Evolutionary conservation across 1,140 invertebrate genomes (phyloP), one percentile per base, ranked within the genome.

Genomic region (Drosophila sturtevanti): DNA sequence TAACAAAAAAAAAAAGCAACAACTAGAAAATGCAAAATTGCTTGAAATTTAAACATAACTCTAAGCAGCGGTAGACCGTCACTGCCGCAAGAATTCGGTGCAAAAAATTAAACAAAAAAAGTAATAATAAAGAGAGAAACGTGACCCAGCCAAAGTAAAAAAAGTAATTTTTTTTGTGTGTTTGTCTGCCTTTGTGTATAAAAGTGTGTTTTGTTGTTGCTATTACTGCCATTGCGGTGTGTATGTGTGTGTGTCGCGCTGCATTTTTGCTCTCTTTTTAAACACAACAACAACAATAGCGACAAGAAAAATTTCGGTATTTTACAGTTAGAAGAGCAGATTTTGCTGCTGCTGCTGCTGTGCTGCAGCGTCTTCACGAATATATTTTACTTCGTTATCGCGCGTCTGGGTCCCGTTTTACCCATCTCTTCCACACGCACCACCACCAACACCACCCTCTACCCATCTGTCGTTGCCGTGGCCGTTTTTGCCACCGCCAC

Each of bases 131-230:
- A 86, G 87, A 84, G 65, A 70, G 73, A 77, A 86, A 86, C 82
- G 81, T 87, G 76, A 87, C 82, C 85, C 85, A 82, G 73, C 79
- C 75, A 76, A 68, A 68, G 72, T 75, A 48, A 48, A 48, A 18
- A 44, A 44, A 18, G 41, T 21, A 48, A 21, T 48, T 48, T 74
- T 75, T 64, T 75, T 75, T 74, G 72, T 60, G 69, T 72, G 61
- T 73, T 58, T 63, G 73, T 76, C 64, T 68, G 65, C 18, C 24
- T 21, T 44, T 73, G 51, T 58, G 55, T 61, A 16, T 66, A 21
- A 22, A n/a, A 34, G 56, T 48, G 71, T 52, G 60, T 64, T 24
- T 27, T 34, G 66, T 68, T 63, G 68, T 38, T 54, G 63, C 41
- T 63, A 63, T 44, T 55, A 72, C 61, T 44, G 60, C 71, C 59